phyloP scores from a whole-genome alignment of 1,140 invertebrate genomes.

The Probaryconus sp. region DNA sequence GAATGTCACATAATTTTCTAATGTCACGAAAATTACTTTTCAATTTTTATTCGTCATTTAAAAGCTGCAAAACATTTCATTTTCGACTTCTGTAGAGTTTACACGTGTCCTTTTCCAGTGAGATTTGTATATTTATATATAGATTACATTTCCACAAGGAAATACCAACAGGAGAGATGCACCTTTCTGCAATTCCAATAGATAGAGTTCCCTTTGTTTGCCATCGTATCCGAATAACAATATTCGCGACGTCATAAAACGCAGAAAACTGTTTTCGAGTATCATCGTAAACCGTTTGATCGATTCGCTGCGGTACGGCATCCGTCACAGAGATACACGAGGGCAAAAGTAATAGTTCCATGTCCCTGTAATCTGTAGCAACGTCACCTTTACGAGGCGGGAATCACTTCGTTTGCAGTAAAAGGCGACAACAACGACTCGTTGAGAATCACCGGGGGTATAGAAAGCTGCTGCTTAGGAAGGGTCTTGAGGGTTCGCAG shows the following conservation, averaged over 20 bases:
- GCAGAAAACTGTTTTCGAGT: constrained; percentile 41
- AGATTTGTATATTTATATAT: no score
- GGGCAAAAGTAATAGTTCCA: constrained; percentile 57
- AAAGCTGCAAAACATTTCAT: no score
- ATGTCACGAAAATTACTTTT: no score
- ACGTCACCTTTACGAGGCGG: constrained; percentile 76
- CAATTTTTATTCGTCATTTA: no score
- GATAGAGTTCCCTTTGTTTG: constrained; percentile 16
- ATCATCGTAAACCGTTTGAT: constrained; percentile 42
- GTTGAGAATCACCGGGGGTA: constrained; percentile 43
- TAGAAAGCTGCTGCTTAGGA: constrained; percentile 45
- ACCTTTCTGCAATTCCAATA: constrained; percentile 25
- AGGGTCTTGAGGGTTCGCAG: constrained; percentile 60
- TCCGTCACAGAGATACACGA: constrained; percentile 23
- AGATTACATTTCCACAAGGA: no score
- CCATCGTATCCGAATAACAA: constrained; percentile 26
- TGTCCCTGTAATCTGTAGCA: constrained; percentile 69
- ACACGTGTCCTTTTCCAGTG: no score
- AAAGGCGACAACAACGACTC: constrained; percentile 74
- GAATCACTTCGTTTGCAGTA: constrained; percentile 79
- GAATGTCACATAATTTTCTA: no score
- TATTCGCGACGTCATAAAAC: constrained; percentile 43
- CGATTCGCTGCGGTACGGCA: constrained; percentile 52
- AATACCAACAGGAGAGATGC: no score
- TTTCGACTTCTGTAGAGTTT: no score